phyloP scores from a whole-genome alignment of 1,140 invertebrate species.

The Triops longicaudatus region DNA sequence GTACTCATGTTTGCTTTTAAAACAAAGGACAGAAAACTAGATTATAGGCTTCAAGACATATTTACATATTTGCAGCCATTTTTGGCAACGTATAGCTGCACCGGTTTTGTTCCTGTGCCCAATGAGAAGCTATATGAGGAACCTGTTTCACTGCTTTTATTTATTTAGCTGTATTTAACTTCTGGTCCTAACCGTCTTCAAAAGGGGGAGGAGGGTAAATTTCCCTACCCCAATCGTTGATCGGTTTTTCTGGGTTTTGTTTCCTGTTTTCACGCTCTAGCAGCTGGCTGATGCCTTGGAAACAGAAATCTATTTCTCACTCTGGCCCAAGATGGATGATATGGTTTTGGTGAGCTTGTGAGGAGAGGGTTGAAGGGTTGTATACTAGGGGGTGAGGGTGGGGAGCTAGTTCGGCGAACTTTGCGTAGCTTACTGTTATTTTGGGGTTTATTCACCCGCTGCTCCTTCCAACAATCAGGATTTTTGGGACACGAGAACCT shows the following conservation, averaged over 20 bases:
- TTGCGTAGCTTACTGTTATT: neutral
- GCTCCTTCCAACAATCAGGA: neutral
- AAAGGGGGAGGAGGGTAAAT: neutral
- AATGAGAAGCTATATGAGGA: too few relatives aligned
- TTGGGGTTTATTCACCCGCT: neutral
- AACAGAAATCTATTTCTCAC: conserved; percentile 11
- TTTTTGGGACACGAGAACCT: neutral
- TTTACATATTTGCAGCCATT: too few relatives aligned
- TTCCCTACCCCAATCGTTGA: neutral
- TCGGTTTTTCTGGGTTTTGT: neutral
- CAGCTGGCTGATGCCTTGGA: neutral
- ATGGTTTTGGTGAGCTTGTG: neutral
- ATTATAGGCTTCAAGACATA: too few relatives aligned
- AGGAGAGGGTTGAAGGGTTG: neutral
- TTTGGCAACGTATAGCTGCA: too few relatives aligned
- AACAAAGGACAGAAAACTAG: too few relatives aligned
- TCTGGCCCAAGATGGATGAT: neutral
- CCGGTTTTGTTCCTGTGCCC: too few relatives aligned
- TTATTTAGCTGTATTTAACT: neutral
- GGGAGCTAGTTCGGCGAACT: too few relatives aligned
- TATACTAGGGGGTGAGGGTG: neutral
- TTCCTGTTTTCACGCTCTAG: neutral
- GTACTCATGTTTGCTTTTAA: too few relatives aligned
- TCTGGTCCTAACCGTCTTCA: neutral
- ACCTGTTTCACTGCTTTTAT: too few relatives aligned